A percentile compares a stretch with the other conserved stretches of the same genome.
phyloP scores from a whole-genome alignment of 2,888 invertebrate genomes.

The Habrosyne pyritoides region DNA sequence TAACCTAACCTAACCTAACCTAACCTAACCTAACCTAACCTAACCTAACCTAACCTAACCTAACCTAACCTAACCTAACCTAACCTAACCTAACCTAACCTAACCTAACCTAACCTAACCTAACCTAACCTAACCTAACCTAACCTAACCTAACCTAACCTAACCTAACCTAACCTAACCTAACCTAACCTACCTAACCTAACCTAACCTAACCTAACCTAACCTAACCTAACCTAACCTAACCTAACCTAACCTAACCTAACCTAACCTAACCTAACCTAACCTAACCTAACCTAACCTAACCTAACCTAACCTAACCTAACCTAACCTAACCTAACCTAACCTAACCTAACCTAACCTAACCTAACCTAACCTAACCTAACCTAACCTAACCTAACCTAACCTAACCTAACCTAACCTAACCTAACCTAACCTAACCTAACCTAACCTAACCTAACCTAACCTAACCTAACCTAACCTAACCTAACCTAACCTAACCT shows the following conservation, averaged over 20 bases:
- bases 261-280: conserved; percentile 28
- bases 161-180: no score
- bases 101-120: no score
- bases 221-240: conserved; percentile 29
- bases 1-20: no score
- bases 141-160: no score
- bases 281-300: conserved; percentile 21
- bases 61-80: no score
- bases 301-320: conserved; percentile 24
- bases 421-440: conserved; percentile 30
- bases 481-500: conserved; percentile 25
- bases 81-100: no score
- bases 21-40: no score
- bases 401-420: conserved; percentile 27
- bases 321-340: conserved; percentile 24
- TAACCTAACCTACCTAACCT: no score
- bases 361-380: conserved; percentile 24
- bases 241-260: conserved; percentile 26
- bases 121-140: no score
- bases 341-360: conserved; percentile 28
- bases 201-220: conserved; percentile 31
- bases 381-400: conserved; percentile 28
- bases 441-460: conserved; percentile 30
- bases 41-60: no score
- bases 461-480: conserved; percentile 28